These are phyloP conservation scores for Aspiorhynchus laticeps DNA, from an alignment of 2,113 vertebrate genomes.

Conservation along the genomic window DNA sequence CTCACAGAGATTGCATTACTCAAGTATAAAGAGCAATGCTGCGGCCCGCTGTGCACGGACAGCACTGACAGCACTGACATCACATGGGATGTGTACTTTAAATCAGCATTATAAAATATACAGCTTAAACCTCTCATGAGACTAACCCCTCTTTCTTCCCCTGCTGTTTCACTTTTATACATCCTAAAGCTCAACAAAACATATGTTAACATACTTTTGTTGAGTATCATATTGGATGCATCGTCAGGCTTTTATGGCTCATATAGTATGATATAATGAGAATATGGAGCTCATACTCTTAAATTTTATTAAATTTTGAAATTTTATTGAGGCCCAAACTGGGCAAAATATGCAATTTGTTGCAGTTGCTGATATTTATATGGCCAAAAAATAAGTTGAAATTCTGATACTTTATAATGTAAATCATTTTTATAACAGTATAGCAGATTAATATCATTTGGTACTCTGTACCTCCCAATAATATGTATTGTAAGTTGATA, in stretches of 20 bases:
- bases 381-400: too few species aligned
- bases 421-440: background rate
- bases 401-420: background rate
- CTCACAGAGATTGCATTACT: background rate
- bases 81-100: background rate
- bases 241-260: too few species aligned
- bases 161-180: background rate
- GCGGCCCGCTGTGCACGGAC: background rate
- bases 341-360: background rate
- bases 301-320: too few species aligned
- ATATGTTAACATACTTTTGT: too few species aligned
- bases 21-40: background rate
- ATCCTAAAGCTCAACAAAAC: slow-evolving; percentile 22
- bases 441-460: background rate
- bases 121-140: slow-evolving; percentile 3
- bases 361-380: background rate
- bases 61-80: background rate
- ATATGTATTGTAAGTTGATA: background rate
- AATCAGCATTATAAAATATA: slow-evolving; percentile 11
- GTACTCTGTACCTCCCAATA: background rate
- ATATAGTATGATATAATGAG: background rate
- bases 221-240: too few species aligned
- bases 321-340: background rate
- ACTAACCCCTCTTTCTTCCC: background rate
- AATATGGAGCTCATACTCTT: too few species aligned